Evolutionary conservation across 1,140 invertebrate genomes (phyloP), one percentile per base, ranked within the genome.

Genomic region (Phocides pigmalion): DNA sequence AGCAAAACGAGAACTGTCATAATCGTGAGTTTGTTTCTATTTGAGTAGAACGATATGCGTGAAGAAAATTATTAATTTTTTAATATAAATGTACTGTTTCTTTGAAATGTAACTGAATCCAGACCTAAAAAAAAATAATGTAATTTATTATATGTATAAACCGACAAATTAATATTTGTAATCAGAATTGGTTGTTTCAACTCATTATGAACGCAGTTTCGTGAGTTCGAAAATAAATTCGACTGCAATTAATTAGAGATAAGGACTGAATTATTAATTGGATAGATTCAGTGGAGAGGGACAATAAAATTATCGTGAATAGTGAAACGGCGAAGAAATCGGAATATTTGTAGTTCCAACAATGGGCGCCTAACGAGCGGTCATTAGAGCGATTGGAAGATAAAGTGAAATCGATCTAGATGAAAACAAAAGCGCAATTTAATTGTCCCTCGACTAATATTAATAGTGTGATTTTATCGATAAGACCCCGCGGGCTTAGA

Each of bases 401-500:
- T 72, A 69, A 46, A 61, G 32, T 56, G 54, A 39, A 51, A 66
- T 65, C 50, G 62, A 65, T 61, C 64, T 49, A 62, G 41, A 58
- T 17, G 35, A 51, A 62, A 58, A 69, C 68, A 71, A 70, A 58
- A 76, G 62, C 66, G 62, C 44, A 59, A 42, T 74, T 66, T 77
- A 74, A 77, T 77, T 72, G 46, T 68, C 28, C 47, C 37, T 17
- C 64, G 28, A 58, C 62, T 50, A 51, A 62, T 74, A 70, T 72
- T 74, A 74, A 77, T 77, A 72, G 74, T 72, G 35, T 56, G 66
- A 76, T 71, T 66, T 64, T 62, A 69, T 70, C 69, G 51, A 62
- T 56, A 54, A 64, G 28, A 6, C 12, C 25, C 14, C 46, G 12
- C 22, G 35, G 61, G 49, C 35, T 66, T 6, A 6, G 15, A 22